Percentiles rank a stretch among this genome's conserved stretches.
These are phyloP conservation scores for Peromyscus polionotus DNA, from an alignment of 2,113 vertebrate genomes.

Conservation along the genomic window DNA sequence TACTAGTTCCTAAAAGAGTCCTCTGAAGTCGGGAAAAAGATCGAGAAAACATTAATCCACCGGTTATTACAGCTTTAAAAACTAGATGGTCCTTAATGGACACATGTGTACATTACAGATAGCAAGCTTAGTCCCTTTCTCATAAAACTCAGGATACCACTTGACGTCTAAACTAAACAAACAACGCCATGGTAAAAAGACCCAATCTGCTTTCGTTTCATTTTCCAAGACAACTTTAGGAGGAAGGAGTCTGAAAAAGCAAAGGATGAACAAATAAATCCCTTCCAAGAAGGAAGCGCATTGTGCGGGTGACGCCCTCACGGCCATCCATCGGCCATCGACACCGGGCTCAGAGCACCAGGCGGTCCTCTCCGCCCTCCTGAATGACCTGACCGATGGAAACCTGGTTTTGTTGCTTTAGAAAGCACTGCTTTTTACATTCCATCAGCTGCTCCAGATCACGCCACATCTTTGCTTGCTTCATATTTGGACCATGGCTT, in stretches of 20 bases:
- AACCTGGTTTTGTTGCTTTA: conserved; percentile 92
- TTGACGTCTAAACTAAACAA: conserved; percentile 54
- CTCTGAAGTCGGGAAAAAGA: conserved; percentile 76
- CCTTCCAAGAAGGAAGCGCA: conserved; percentile 31
- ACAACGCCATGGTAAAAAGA: conserved; percentile 48
- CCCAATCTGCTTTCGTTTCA: conserved; percentile 55
- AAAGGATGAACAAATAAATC: conserved; percentile 34
- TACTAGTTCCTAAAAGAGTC: conserved; percentile 78
- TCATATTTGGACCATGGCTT: conserved; percentile 95
- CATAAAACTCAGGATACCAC: conserved; percentile 63
- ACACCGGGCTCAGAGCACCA: conserved; percentile 90
- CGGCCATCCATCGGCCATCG: neutral
- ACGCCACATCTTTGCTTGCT: conserved; percentile 97
- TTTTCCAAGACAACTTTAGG: conserved; percentile 62
- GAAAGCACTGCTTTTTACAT: conserved; percentile 96
- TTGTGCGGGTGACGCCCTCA: neutral
- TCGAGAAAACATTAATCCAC: conserved; percentile 70
- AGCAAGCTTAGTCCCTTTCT: conserved; percentile 57
- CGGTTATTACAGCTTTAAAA: conserved; percentile 53
- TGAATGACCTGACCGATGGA: conserved; percentile 95
- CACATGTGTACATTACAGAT: conserved; percentile 54
- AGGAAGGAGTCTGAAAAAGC: conserved; percentile 58
- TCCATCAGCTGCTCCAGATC: conserved; percentile 95
- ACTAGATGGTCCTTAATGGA: conserved; percentile 54
- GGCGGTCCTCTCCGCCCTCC: conserved; percentile 95